phyloP scores from a whole-genome alignment of 2,113 vertebrate genomes.

The Buteo buteo region DNA sequence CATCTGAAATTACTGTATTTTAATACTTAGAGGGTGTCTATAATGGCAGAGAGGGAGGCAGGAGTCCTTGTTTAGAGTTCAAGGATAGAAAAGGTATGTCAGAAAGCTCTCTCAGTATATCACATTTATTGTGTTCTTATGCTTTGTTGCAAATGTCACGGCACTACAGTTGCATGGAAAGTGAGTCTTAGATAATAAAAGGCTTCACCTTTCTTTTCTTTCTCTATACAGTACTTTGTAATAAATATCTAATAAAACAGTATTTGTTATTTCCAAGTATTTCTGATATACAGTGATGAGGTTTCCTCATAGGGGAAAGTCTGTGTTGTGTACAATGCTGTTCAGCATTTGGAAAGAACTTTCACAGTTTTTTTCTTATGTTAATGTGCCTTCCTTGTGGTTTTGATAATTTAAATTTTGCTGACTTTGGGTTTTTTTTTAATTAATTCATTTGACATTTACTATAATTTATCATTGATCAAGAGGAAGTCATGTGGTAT shows the following conservation, averaged over 20 bases:
- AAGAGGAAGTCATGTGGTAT: not conserved
- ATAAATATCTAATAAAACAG: not conserved
- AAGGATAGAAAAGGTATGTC: constrained; percentile 45
- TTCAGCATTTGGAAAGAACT: not conserved
- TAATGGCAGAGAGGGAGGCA: not conserved
- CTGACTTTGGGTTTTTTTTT: not conserved
- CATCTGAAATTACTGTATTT: constrained; percentile 36
- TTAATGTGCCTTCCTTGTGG: not conserved
- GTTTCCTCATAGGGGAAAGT: not conserved
- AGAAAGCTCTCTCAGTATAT: constrained; percentile 30
- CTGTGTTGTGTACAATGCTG: not conserved
- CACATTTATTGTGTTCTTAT: constrained; percentile 54
- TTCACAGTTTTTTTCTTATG: not conserved
- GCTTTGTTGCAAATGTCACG: constrained; percentile 63
- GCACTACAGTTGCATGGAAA: constrained; percentile 31
- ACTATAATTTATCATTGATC: not conserved
- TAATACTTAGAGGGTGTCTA: not conserved
- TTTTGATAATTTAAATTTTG: not conserved
- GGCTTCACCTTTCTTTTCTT: constrained; percentile 14
- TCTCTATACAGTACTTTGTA: not conserved
- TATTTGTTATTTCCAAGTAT: not conserved
- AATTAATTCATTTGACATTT: not conserved
- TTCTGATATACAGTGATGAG: not conserved
- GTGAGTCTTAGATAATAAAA: constrained; percentile 40
- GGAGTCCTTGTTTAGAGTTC: constrained; percentile 59